Evolutionary conservation across 2,888 invertebrate genomes (phyloP), one percentile per base, ranked within the genome.

Genomic region (Carabus problematicus): DNA sequence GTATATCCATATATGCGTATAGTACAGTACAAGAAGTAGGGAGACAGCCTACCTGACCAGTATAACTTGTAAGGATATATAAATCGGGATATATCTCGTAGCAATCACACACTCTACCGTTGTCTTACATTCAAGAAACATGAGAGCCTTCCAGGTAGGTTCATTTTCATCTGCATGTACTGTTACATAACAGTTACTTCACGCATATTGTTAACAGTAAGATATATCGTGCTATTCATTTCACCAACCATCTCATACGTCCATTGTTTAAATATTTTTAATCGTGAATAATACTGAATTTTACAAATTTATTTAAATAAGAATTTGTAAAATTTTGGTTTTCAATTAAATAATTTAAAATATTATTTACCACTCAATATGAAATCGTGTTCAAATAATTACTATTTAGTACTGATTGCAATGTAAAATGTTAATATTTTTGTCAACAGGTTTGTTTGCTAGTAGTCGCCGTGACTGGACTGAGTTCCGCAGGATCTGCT

Each of bases 361-460:
- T n/a, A n/a, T n/a, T 29, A 29, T 29, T 29, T n/a, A n/a, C 29
- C 6, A 29, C 3, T 29, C 29, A 3, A 29, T 3, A 29, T 3
- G 29, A 29, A 29, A 29, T 29, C 29, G 29, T 29, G 2, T 29
- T 29, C 6, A 6, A 29, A 29, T 29, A 29, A 29, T 29, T 29
- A 29, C 29, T 29, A 6, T 29, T 29, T 29, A 29, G 29, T 3
- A 29, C 6, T 2, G 29, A 29, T 29, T 29, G 29, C 29, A 29
- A 29, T 29, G 29, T 29, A 29, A 29, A 29, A 29, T 47, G 12
- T 47, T 1, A 47, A 47, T 43, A n/a, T 29, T 29, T 29, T 29
- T 29, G 29, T 6, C 29, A 71, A 7, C 71, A 80, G 80, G 73
- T 79, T 62, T 76, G 76, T 64, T 45, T 78, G 18, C 75, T 76